Percentiles rank a stretch among this genome's conserved stretches.
Evolutionary conservation across 2,888 invertebrate genomes (phyloP).

Genomic region (Cylloceria caligata): DNA sequence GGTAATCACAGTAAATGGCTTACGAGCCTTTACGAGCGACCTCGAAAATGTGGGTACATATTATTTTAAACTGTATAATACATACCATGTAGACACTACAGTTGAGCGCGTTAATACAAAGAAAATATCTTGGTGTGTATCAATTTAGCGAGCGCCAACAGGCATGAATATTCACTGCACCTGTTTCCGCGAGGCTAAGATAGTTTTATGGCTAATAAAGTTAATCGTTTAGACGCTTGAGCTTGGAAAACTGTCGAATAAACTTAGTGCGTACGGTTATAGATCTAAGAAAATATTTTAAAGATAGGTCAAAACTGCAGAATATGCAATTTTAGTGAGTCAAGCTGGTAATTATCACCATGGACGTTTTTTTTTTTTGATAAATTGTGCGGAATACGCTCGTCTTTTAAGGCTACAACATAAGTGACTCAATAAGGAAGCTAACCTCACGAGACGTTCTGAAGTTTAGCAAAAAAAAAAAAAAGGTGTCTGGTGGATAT

Average conservation of each 20-base stretch:
- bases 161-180: slow-evolving; percentile 4
- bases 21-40: slow-evolving; percentile 48
- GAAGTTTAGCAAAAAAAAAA: no score
- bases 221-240: slow-evolving; percentile 18
- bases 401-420: no score
- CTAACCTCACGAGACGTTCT: no score
- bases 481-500: background rate
- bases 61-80: slow-evolving; percentile 47
- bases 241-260: slow-evolving; percentile 20
- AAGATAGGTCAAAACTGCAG: no score
- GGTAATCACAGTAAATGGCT: slow-evolving; percentile 49
- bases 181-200: slow-evolving; percentile 16
- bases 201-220: slow-evolving; percentile 28
- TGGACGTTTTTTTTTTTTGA: no score
- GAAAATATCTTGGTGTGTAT: slow-evolving; percentile 29
- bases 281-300: background rate
- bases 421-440: no score
- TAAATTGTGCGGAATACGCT: no score
- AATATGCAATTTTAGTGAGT: no score
- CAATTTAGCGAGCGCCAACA: slow-evolving; percentile 23
- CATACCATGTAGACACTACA: background rate
- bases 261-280: background rate
- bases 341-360: no score
- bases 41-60: slow-evolving; percentile 39
- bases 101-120: slow-evolving; percentile 14